These are phyloP conservation scores for Gulo gulo DNA, from an alignment of 2,113 vertebrate species.

Conservation along the genomic window DNA sequence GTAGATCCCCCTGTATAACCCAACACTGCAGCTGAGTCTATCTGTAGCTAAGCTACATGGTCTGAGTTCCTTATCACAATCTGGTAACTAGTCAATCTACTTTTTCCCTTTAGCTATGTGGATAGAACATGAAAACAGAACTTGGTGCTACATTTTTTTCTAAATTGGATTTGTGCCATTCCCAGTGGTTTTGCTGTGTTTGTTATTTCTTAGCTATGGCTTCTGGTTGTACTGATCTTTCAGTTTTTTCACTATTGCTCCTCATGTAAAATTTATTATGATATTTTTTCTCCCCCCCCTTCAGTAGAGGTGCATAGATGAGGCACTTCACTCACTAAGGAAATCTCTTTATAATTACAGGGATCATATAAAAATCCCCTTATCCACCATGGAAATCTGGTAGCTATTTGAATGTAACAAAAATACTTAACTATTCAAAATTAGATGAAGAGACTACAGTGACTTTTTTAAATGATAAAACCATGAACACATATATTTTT, in stretches of 20 bases:
- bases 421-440: slow-evolving; percentile 63
- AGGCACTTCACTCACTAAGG: slow-evolving; percentile 51
- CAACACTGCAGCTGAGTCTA: neutral
- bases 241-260: slow-evolving; percentile 6
- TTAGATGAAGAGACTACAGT: slow-evolving; percentile 28
- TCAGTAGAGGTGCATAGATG: slow-evolving; percentile 38
- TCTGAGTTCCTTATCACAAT: neutral
- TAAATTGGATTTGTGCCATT: neutral
- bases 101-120: neutral
- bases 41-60: neutral
- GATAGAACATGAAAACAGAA: neutral
- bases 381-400: slow-evolving; percentile 69
- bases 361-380: slow-evolving; percentile 69
- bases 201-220: neutral
- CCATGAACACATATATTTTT: slow-evolving; percentile 34
- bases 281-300: neutral
- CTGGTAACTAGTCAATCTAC: neutral
- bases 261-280: slow-evolving; percentile 46
- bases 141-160: neutral
- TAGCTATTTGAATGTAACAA: slow-evolving; percentile 62
- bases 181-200: neutral
- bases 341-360: slow-evolving; percentile 76
- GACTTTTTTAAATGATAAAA: neutral
- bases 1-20: neutral
- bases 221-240: neutral